A percentile compares a stretch with the other conserved stretches of the same genome.
Evolutionary conservation across 2,888 invertebrate species (phyloP).

Genomic region (Limnephilus auricula): DNA sequence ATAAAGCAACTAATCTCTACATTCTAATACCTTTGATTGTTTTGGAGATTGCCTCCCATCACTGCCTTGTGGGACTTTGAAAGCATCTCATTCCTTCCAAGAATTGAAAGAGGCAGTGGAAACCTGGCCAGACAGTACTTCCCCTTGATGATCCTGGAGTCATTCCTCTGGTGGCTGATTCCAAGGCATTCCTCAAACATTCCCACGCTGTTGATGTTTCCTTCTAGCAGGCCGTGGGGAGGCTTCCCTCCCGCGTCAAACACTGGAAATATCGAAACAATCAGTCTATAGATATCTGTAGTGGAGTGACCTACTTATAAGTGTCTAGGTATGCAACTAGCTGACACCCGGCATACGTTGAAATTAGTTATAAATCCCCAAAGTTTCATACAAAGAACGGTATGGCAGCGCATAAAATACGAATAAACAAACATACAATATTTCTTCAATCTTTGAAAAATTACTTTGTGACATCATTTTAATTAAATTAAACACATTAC

Average conservation of each 20-base stretch:
- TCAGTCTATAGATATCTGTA: no score
- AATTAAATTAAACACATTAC: no score
- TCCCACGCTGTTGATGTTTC: conserved; percentile 56
- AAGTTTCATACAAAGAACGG: no score
- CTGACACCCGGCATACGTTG: no score
- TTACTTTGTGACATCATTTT: no score
- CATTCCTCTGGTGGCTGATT: conserved; percentile 15
- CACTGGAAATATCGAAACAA: conserved; percentile 47
- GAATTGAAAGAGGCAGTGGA: not conserved
- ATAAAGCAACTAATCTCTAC: no score
- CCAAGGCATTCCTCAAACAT: conserved; percentile 54
- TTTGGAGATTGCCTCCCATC: not conserved
- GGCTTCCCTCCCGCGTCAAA: conserved; percentile 51
- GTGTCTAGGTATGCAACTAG: no score
- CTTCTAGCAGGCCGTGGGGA: conserved; percentile 53
- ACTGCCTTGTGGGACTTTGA: not conserved
- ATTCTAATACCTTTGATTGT: not conserved
- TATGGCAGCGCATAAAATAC: no score
- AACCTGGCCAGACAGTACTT: conserved; percentile 42
- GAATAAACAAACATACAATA: no score
- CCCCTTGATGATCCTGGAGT: conserved; percentile 33
- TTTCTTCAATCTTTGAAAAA: no score
- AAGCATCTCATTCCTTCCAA: not conserved
- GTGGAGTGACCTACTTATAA: no score
- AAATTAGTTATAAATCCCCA: no score